phyloP scores from a whole-genome alignment of 2,113 vertebrate species.

The Brachirus orientalis region DNA sequence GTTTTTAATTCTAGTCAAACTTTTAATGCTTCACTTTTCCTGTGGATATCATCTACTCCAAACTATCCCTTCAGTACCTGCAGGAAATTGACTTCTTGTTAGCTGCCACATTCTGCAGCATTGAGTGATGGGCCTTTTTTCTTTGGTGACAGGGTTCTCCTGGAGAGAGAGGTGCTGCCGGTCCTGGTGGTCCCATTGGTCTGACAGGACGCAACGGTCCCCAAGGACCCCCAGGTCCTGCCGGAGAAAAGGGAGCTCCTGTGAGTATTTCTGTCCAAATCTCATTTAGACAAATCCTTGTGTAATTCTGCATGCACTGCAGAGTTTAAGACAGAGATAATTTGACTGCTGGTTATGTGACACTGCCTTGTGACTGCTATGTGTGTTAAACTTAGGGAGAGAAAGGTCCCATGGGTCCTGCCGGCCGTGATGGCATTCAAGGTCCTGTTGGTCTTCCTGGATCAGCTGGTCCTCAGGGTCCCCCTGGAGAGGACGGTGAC shows the following conservation, averaged over 20 bases:
- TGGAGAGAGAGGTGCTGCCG: constrained; percentile 93
- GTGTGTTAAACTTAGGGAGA: constrained; percentile 85
- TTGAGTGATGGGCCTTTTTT: constrained; percentile 27
- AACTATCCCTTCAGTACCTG: not conserved
- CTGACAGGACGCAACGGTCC: constrained; percentile 94
- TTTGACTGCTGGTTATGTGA: not conserved
- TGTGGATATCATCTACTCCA: not conserved
- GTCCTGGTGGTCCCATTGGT: constrained; percentile 94
- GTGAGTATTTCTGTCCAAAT: constrained; percentile 81
- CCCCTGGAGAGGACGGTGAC: constrained; percentile 97
- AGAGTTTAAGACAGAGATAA: not conserved
- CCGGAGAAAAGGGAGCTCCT: constrained; percentile 95
- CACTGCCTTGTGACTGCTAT: constrained; percentile 1
- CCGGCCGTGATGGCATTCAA: constrained; percentile 96
- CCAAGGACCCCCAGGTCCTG: constrained; percentile 93
- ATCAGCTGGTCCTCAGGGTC: constrained; percentile 93
- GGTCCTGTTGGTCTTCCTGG: constrained; percentile 96
- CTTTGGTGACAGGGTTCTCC: constrained; percentile 88
- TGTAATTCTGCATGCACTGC: not conserved
- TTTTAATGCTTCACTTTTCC: not conserved
- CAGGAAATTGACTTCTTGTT: not conserved
- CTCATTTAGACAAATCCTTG: not conserved
- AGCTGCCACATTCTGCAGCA: not conserved
- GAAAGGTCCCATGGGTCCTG: constrained; percentile 94
- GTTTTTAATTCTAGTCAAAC: not conserved